These are phyloP conservation scores for Pseudorasbora parva DNA, from an alignment of 2,113 vertebrate genomes.

Conservation along the genomic window DNA sequence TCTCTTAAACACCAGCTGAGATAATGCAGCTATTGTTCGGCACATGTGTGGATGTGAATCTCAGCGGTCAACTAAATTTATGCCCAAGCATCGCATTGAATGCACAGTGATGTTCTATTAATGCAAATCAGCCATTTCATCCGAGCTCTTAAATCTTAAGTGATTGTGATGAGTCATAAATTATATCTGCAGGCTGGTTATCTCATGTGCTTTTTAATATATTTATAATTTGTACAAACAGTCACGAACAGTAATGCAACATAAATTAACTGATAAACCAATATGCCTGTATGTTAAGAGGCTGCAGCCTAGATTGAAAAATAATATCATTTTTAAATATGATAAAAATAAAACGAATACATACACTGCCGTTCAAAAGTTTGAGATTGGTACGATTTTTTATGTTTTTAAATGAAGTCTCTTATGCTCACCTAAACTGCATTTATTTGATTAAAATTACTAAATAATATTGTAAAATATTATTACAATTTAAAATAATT, in stretches of 20 bases:
- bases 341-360: no score
- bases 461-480: no score
- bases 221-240: neutral
- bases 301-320: neutral
- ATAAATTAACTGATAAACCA: neutral
- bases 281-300: neutral
- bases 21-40: constrained; percentile 45
- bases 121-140: constrained; percentile 41
- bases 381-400: no score
- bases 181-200: no score
- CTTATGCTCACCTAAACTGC: no score
- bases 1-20: constrained; percentile 33
- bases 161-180: constrained; percentile 22
- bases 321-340: no score
- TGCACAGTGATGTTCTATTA: constrained; percentile 30
- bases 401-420: no score
- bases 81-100: neutral
- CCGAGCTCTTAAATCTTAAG: neutral
- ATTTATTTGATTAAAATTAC: no score
- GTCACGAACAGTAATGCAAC: neutral
- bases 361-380: no score
- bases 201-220: neutral
- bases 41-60: constrained; percentile 46
- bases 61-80: constrained; percentile 39
- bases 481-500: no score